Conservation (phyloP, 2,113 vertebrate genomes). For the Heterocephalus glaber region DNA sequence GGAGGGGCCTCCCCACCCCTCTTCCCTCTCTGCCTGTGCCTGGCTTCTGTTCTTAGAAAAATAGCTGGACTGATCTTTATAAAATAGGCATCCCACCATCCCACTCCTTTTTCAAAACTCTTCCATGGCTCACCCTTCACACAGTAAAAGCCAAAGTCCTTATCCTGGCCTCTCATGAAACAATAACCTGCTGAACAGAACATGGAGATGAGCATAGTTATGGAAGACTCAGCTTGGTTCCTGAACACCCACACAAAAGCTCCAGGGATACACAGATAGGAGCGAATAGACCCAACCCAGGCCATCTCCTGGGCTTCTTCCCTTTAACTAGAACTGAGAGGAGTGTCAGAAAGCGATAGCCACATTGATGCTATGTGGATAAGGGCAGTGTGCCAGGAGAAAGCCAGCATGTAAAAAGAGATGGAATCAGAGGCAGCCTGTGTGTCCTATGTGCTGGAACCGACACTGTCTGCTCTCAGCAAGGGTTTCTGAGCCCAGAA, state of each 20-base stretch:
- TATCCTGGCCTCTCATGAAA: rapidly evolving
- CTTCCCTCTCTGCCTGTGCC: not conserved
- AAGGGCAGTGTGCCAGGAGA: not conserved
- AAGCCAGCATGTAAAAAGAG: not conserved
- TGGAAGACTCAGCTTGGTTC: not conserved
- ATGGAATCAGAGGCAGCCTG: not conserved
- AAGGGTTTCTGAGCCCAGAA: not conserved
- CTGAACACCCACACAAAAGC: not conserved
- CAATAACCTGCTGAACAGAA: not conserved
- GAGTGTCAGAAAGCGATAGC: not conserved
- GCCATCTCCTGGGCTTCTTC: not conserved
- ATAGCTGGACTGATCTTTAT: not conserved
- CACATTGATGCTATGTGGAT: rapidly evolving
- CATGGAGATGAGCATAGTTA: not conserved
- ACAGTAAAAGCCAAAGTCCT: not conserved
- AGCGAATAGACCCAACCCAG: not conserved
- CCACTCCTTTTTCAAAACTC: not conserved
- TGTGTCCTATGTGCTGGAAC: rapidly evolving
- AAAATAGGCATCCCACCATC: not conserved
- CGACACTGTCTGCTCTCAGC: not conserved
- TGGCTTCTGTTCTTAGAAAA: not conserved
- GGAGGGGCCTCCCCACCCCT: rapidly evolving
- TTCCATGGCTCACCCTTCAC: not conserved
- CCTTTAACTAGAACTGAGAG: not conserved
- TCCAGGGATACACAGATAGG: not conserved